Base-by-base conservation (phyloP, 2,797 vertebrate genomes). In the Mycteria americana region DNA sequence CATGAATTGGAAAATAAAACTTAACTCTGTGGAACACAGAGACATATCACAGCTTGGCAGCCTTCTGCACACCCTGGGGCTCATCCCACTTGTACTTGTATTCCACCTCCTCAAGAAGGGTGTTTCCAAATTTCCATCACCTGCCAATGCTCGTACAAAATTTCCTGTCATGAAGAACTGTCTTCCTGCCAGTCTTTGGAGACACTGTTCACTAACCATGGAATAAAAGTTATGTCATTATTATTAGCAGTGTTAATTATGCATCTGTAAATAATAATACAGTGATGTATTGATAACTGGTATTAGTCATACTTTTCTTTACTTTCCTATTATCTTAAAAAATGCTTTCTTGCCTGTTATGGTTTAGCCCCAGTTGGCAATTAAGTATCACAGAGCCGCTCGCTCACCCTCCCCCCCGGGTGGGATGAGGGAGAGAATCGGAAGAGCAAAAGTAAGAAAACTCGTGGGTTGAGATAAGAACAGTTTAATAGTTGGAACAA, bases 241-340 rank as follows among this genome's bases (percentile, higher is more conserved):
- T 50, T 88, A 33, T 80, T 54, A 85, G 4, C 24, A 33, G 18
- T 54, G 24, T 0, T 77, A 63, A 70, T 80, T 88, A 51, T 22
- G 12, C 14, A 59, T 19, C 16, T 50, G 11, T 16, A 69, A 82
- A 57, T 89, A 88, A 56, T n/a, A 88, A 37, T 59, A 43, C 79
- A 72, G 3, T 41, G 27, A 31, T 0, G 1, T 23, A 69, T 3
- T 69, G 28, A 69, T 67, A 83, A 6, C 4, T 35, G 3, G 1
- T 39, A 69, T 43, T 59, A 77, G 10, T 31, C 31, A 63, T 46
- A 65, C 3, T 78, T 76, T 85, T 39, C 39, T 89, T 74, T 60
- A 45, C 6, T 85, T 68, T 30, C 9, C 1, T 65, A 13, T 65
- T 73, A 46, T 16, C 28, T 51, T 64, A 21, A 53, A 88, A 88